These are phyloP conservation scores for Chaetops frenatus DNA, from an alignment of 2,113 vertebrate species.

Conservation along the genomic window DNA sequence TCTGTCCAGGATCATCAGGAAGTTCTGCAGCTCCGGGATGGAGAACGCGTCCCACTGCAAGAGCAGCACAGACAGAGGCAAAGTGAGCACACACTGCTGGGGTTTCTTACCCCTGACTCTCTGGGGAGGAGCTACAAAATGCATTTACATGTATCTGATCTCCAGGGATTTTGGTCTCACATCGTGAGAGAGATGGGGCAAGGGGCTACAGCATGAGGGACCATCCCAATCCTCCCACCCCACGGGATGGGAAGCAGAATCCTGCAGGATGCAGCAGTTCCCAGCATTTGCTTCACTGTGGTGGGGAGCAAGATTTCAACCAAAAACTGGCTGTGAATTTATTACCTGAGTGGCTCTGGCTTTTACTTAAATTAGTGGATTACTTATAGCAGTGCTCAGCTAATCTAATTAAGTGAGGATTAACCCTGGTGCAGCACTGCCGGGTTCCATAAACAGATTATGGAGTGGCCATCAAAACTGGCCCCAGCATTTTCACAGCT, in stretches of 20 bases:
- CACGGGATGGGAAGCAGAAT: background rate
- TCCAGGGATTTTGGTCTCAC: background rate
- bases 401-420: background rate
- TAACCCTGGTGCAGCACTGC: background rate
- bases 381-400: background rate
- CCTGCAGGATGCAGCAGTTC: background rate
- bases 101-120: background rate
- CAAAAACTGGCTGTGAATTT: background rate
- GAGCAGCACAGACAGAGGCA: background rate
- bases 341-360: background rate
- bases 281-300: accelerated
- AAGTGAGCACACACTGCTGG: background rate
- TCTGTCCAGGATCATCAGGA: slow-evolving; percentile 88
- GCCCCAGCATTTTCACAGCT: background rate
- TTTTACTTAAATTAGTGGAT: background rate
- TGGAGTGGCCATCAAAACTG: background rate
- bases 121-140: background rate
- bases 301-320: background rate
- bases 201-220: background rate
- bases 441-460: background rate
- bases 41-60: slow-evolving; percentile 94
- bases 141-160: background rate
- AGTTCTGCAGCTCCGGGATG: slow-evolving; percentile 95
- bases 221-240: background rate
- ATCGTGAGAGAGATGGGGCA: background rate